Base-by-base conservation (phyloP, 2,797 vertebrate genomes). In the Malacoraja senta region DNA sequence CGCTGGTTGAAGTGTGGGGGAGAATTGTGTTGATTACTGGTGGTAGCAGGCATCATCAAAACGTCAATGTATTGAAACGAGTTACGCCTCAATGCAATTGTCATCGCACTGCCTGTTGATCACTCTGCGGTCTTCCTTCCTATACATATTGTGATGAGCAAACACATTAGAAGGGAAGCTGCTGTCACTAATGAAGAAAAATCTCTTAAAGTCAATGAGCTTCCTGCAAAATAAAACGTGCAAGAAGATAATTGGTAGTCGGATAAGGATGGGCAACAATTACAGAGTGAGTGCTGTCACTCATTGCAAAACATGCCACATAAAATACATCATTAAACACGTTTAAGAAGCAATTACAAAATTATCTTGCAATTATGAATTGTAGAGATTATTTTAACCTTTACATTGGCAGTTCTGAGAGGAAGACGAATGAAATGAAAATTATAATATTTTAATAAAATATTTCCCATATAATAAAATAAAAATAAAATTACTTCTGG, bases 291-390 rank as follows among this genome's bases (percentile, higher is more conserved):
- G 6, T 15, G 32, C 32, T 74, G 35, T 38, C 88, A 91, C 72
- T 91, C 71, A 91, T 29, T 91, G 9, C 1, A 9, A 86, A 61
- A 71, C 65, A 91, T 91, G 68, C 68, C 65, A 74, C 32, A 91
- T 91, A 44, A 91, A 74, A 72, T 17, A 53, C 90, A 91, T 91
- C 68, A 91, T 91, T 91, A 91, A 91, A 72, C 35, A 72, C 65
- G 26, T 91, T 91, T 68, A 44, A 91, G 19, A 91, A 68, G 21
- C 90, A 26, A 91, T 91, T 91, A 74, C 72, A 71, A 44, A 74
- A 91, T 71, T 74, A 35, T 68, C 68, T 91, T 26, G 32, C 71
- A 65, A 91, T 71, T 21, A 91, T 68, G 32, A 71, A 35, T 91
- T 68, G 19, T 72, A 91, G 44, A 91, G 68, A 44, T 91, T 2